Evolutionary conservation across 2,113 vertebrate genomes (phyloP), one percentile per base, ranked within the genome.

Genomic region (Orycteropus afer): DNA sequence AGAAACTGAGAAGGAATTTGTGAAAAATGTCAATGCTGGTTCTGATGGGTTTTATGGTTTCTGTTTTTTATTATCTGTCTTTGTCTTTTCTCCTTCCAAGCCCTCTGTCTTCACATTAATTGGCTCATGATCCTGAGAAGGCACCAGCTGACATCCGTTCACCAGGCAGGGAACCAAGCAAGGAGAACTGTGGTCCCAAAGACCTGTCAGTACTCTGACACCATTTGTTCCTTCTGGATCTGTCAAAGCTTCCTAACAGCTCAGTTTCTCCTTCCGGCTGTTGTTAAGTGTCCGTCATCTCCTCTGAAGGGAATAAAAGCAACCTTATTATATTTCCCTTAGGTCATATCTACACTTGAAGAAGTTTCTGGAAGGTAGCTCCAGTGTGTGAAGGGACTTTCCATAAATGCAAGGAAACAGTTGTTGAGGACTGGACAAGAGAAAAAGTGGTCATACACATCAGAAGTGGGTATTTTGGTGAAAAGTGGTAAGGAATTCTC

Each of bases 71-170:
- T 13, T 61, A 37, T 69, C 9, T 69, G 5, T 53, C 81, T 92
- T 84, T 51, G 2, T 67, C 91, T 85, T 69, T 14, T 96, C 61
- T 92, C 71, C 23, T 93, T 83, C 67, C 73, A 89, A 83, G 22
- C 6, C 42, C 20, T 53, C 53, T 93, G 12, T 90, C 63, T 91
- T 90, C 29, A 42, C 73, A 63, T 63, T 91, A 53, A 80, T 79
- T 83, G 61, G 32, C n/a, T 89, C 40, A 25, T 65, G 63, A 65
- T 88, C 69, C 76, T 45, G 37, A 86, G 67, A 89, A 55, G 79
- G 45, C 65, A 67, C 49, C 83, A 78, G 77, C 34, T 85, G n/a
- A 47, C 57, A 74, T 82, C 51, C 37, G 89, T 67, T 91, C 45
- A 27, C 37, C 55, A 4, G 49, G n/a, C 37, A 51, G 11, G n/a